Conservation (phyloP, 2,113 vertebrate genomes). For the Corythornis vintsioides region DNA sequence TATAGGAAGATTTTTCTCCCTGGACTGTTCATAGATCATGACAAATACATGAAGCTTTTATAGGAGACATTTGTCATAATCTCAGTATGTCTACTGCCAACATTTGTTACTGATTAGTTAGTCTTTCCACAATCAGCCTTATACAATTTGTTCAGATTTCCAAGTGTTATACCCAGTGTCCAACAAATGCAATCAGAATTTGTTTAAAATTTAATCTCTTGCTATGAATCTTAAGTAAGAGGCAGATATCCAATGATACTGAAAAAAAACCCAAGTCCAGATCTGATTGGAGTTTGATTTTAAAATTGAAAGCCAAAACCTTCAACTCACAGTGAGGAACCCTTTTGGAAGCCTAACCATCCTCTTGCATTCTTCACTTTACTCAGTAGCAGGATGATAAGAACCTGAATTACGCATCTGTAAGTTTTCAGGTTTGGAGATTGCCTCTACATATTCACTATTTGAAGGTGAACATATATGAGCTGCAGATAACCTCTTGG, state of each 20-base stretch:
- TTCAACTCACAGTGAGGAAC: not conserved
- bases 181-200: not conserved
- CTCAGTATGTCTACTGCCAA: not conserved
- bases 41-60: not conserved
- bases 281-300: not conserved
- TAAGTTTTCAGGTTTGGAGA: not conserved
- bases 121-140: not conserved
- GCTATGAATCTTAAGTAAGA: not conserved
- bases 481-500: not conserved
- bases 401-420: not conserved
- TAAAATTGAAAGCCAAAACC: not conserved
- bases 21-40: not conserved
- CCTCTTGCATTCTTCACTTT: not conserved
- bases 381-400: not conserved
- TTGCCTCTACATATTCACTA: not conserved
- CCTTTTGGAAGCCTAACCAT: not conserved
- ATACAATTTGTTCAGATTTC: not conserved
- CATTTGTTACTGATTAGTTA: not conserved
- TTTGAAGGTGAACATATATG: not conserved
- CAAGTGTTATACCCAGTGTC: not conserved
- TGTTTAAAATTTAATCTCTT: not conserved
- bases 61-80: not conserved
- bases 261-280: not conserved
- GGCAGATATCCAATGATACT: not conserved
- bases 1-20: not conserved